Evolutionary conservation across 2,888 invertebrate genomes (phyloP).

Genomic region (Junonia oenone): DNA sequence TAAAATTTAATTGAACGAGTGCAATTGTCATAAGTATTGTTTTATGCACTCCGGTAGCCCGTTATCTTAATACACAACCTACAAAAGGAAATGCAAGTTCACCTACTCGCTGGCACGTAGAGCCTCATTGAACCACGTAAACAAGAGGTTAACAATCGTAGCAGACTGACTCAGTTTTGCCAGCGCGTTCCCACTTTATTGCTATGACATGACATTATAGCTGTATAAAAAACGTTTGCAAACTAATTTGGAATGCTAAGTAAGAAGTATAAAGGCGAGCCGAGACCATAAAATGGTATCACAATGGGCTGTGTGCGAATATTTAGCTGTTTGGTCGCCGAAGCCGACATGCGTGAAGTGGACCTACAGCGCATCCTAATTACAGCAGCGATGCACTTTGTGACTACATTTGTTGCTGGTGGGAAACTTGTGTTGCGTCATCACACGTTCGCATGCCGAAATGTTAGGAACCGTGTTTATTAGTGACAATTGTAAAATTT

Average conservation of each 20-base stretch:
- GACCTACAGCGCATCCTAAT: conserved; percentile 66
- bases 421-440: conserved; percentile 46
- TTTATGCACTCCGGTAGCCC: background rate
- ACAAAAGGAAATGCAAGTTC: conserved; percentile 3
- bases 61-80: background rate
- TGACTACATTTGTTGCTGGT: conserved; percentile 44
- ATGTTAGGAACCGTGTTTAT: conserved; percentile 13
- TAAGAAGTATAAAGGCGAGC: conserved; percentile 65
- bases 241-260: conserved; percentile 74
- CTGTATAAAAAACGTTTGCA: conserved; percentile 69
- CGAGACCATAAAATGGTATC: conserved; percentile 75
- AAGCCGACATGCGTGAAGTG: conserved; percentile 57
- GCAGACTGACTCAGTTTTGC: conserved; percentile 33
- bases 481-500: background rate
- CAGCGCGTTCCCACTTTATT: conserved; percentile 55
- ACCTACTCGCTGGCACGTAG: conserved; percentile 7
- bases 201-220: conserved; percentile 67
- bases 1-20: background rate
- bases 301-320: conserved; percentile 75
- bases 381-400: conserved; percentile 60
- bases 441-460: conserved; percentile 20
- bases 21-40: background rate
- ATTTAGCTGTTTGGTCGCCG: conserved; percentile 65
- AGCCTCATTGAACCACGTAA: conserved; percentile 27
- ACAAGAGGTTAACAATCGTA: conserved; percentile 37